These are phyloP conservation scores for Pachymerium ferrugineum DNA, from an alignment of 2,888 invertebrate genomes.

Conservation along the genomic window DNA sequence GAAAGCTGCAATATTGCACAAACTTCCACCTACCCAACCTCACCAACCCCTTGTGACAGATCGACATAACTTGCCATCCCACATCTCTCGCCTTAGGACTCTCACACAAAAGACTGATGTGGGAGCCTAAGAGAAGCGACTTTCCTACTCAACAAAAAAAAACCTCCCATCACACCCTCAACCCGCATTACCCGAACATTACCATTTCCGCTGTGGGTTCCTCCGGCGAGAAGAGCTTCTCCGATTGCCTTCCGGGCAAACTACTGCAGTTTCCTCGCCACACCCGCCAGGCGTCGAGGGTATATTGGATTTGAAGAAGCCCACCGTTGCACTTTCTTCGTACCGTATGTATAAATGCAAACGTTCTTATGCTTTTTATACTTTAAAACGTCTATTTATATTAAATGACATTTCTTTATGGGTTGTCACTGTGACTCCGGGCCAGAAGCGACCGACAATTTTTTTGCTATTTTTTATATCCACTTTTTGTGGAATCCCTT, in stretches of 20 bases:
- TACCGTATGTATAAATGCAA: constrained; percentile 7
- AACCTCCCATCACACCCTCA: neutral
- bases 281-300: neutral
- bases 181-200: constrained; percentile 14
- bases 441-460: neutral
- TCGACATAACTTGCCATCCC: constrained; percentile 1
- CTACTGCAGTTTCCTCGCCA: neutral
- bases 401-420: constrained; percentile 11
- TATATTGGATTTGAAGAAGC: constrained; percentile 11
- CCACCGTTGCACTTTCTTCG: neutral
- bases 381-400: constrained; percentile 11
- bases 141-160: neutral
- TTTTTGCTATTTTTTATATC: neutral
- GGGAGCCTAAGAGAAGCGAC: neutral
- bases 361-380: constrained; percentile 11
- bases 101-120: neutral
- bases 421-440: neutral
- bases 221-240: neutral
- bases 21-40: neutral
- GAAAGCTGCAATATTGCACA: constrained; percentile 10
- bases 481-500: no score
- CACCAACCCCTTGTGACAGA: neutral
- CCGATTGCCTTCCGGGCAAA: constrained; percentile 7
- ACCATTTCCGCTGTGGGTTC: constrained; percentile 1
- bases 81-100: neutral